Evolutionary conservation across 1,140 invertebrate genomes (phyloP).

Genomic region (Zophobas morio): DNA sequence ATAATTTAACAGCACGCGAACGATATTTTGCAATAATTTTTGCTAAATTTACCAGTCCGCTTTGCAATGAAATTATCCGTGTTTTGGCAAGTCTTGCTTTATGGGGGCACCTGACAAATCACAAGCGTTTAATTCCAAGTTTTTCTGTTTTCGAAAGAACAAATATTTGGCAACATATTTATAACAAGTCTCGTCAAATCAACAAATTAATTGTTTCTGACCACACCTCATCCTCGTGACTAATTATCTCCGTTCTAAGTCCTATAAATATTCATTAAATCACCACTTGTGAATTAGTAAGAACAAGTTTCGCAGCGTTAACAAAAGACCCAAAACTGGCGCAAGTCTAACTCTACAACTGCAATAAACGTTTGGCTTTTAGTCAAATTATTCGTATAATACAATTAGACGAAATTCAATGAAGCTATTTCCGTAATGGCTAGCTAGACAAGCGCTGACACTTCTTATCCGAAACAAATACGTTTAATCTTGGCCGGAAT

Average conservation of each 20-base stretch:
- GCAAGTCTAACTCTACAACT: slow-evolving; percentile 1
- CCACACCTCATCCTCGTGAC: background rate
- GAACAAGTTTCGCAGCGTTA: too few species aligned
- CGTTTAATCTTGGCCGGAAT: slow-evolving; percentile 17
- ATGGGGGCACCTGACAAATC: slow-evolving; percentile 28
- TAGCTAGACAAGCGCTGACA: background rate
- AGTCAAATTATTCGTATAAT: slow-evolving; percentile 11
- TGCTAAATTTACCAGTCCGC: too few species aligned
- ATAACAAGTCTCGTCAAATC: slow-evolving; percentile 8
- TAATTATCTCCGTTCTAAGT: too few species aligned
- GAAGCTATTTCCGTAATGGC: slow-evolving; percentile 4
- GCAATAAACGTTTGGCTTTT: background rate
- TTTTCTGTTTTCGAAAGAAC: background rate
- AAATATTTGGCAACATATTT: slow-evolving; percentile 27
- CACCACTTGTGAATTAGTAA: background rate
- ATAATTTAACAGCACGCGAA: background rate
- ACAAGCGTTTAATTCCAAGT: background rate
- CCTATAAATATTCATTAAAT: too few species aligned
- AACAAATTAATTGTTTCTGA: slow-evolving; percentile 10
- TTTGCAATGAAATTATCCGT: background rate
- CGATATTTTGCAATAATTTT: too few species aligned
- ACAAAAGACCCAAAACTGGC: too few species aligned
- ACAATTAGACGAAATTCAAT: background rate
- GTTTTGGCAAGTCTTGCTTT: slow-evolving; percentile 23
- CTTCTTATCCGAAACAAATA: background rate